Base-by-base conservation (phyloP, 2,888 invertebrate species). In the Gastrophysa polygoni region DNA sequence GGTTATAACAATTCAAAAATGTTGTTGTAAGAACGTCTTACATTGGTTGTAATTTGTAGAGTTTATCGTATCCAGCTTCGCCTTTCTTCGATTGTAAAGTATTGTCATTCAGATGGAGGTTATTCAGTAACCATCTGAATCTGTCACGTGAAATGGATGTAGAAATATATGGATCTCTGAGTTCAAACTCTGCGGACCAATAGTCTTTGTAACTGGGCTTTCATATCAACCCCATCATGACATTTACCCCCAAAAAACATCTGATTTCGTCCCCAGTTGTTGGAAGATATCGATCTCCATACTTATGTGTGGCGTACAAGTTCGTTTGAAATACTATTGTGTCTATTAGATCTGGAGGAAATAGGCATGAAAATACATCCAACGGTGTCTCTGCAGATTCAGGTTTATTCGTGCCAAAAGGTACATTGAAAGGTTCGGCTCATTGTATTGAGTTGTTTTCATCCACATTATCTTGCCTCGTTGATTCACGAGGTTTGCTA, bases 11-110 rank as follows among this genome's bases (percentile, higher is more conserved):
- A 16, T 38, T 38, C 38, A 38, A 16, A 16, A 38, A 38, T 38
- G 3, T 16, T 38, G 38, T 38, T 38, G 38, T 14, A 11, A 38
- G 38, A 38, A 5, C 4, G 38, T 38, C 38, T 38, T 6, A 38
- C 29, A 71, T 51, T n/a, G 72, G 71, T 59, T 64, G 57, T 16
- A 74, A 17, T 71, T 73, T 71, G 55, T 68, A 71, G 32, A 73
- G 57, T 62, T 71, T 70, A 50, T 73, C 70, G 63, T 67, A 72
- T 29, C 62, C 54, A 21, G 66, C 54, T 29, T 64, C 59, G 16
- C 57, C 60, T 59, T 57, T 66, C 55, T 65, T 66, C n/a, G 68
- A 67, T 62, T 66, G 60, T 18, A 62, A 34, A 18, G 57, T 61
- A 64, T 68, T 68, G 55, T 73, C 71, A 60, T 67, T 71, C 44